phyloP scores from a whole-genome alignment of 2,113 vertebrate genomes.

The Petrocephalus microphthalmus region DNA sequence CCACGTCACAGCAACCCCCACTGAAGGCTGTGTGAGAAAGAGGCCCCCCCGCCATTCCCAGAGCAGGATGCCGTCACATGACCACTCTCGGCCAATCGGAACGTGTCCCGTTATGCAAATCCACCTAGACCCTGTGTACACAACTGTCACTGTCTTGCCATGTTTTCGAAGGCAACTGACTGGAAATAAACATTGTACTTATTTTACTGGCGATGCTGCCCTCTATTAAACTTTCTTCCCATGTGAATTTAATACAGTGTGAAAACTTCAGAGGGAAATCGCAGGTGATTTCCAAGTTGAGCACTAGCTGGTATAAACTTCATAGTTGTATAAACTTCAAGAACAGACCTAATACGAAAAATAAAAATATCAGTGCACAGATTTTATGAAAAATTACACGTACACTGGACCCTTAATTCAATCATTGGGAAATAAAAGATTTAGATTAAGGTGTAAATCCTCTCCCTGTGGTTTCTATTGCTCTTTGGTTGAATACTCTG shows the following conservation, averaged over 20 bases:
- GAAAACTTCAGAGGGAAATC: background rate
- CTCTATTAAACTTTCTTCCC: background rate
- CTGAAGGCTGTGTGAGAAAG: slow-evolving; percentile 60
- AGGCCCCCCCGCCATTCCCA: slow-evolving; percentile 61
- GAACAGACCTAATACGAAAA: background rate
- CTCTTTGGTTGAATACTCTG: background rate
- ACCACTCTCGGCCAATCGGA: slow-evolving; percentile 42
- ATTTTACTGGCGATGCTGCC: background rate
- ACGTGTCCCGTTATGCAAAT: slow-evolving; percentile 34
- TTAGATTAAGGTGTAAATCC: background rate
- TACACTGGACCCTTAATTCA: background rate
- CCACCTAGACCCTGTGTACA: background rate
- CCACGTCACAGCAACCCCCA: slow-evolving; percentile 47
- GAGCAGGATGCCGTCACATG: slow-evolving; percentile 40
- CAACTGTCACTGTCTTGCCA: background rate
- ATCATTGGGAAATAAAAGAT: background rate
- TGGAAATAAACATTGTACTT: background rate
- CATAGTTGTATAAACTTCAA: background rate
- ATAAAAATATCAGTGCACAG: background rate
- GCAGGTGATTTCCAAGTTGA: background rate
- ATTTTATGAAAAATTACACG: background rate
- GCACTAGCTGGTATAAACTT: background rate
- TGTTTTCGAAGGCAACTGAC: background rate
- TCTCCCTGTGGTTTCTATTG: background rate
- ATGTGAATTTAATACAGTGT: background rate